Evolutionary conservation across 2,888 invertebrate species (phyloP), one percentile per base, ranked within the genome.

Genomic region (Ectropis crepuscularia): DNA sequence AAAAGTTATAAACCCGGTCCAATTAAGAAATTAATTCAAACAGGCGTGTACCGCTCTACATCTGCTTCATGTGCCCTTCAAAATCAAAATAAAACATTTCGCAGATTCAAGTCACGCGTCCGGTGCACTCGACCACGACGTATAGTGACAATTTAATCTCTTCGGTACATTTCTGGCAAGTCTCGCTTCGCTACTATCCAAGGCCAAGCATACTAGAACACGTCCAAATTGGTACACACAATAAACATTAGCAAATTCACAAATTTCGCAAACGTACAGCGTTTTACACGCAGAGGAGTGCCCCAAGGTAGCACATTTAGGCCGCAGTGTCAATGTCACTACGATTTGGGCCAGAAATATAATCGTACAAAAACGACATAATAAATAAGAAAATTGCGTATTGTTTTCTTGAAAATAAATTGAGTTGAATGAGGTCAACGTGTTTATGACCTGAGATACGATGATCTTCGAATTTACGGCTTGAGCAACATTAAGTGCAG

Each of bases 271-370:
- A 71, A 67, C 57, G 53, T 43, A 60, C 66, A 57, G 46, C 63
- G 57, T 53, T 67, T 49, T 55, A 57, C 64, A 39, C 47, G 63
- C 66, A 65, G 70, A 61, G 70, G 73, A 71, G 73, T 71, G 68
- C 68, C 74, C 64, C 79, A 82, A 76, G 76, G 79, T 48, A 70
- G 70, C 71, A 61, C 66, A 74, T 77, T 78, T 62, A 75, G 80
- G 59, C 74, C 78, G 77, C 74, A 73, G 74, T 81, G 80, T 82
- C 83, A 83, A 80, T 82, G 83, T 75, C 81, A 72, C 38, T 51
- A 57, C 61, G 65, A 74, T 65, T 28, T 79, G 69, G 79, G 78
- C 74, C 77, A 70, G 65, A 46, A 55, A 39, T 46, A 39, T 28
- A 55, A 55, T 28, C 39, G 53, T 38, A 54, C 46, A 53, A 63